These are phyloP conservation scores for Meloidogyne hapla DNA, from an alignment of 1,140 invertebrate species.

Conservation along the genomic window DNA sequence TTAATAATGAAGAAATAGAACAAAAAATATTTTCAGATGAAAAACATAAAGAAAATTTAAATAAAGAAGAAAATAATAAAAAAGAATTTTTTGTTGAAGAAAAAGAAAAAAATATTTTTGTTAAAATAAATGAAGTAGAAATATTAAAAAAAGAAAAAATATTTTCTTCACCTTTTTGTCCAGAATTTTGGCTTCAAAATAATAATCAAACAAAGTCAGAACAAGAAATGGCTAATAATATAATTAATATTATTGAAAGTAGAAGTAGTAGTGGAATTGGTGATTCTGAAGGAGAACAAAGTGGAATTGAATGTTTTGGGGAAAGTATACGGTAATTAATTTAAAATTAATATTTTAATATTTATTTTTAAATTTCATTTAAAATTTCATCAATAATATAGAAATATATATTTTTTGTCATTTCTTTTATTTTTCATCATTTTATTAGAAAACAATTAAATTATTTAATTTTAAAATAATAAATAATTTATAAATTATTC, in stretches of 20 bases:
- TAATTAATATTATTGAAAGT: not conserved
- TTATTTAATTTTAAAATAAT: no score
- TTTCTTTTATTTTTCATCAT: no score
- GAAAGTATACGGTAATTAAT: not conserved
- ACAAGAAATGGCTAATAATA: not conserved
- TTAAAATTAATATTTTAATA: not conserved
- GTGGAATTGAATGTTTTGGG: not conserved
- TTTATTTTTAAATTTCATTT: no score
- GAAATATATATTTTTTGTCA: no score
- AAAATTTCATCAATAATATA: no score
- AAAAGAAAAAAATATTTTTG: no score
- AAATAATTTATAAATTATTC: no score
- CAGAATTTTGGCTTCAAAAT: conserved; percentile 3
- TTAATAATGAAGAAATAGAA: no score
- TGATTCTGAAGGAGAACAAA: not conserved
- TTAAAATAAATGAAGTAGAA: not conserved
- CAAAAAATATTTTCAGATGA: not conserved
- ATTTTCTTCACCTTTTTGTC: not conserved
- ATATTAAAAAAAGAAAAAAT: not conserved
- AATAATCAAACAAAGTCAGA: not conserved
- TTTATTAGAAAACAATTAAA: no score
- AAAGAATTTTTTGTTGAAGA: conserved; percentile 11
- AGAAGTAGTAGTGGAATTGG: conserved; percentile 1
- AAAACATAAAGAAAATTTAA: not conserved
- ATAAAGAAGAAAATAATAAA: not conserved